A percentile compares a stretch with the other conserved stretches of the same genome.
These are phyloP conservation scores for Holothuria scabra DNA, from an alignment of 53 echinoderm and acorn worm genomes.

Conservation along the genomic window DNA sequence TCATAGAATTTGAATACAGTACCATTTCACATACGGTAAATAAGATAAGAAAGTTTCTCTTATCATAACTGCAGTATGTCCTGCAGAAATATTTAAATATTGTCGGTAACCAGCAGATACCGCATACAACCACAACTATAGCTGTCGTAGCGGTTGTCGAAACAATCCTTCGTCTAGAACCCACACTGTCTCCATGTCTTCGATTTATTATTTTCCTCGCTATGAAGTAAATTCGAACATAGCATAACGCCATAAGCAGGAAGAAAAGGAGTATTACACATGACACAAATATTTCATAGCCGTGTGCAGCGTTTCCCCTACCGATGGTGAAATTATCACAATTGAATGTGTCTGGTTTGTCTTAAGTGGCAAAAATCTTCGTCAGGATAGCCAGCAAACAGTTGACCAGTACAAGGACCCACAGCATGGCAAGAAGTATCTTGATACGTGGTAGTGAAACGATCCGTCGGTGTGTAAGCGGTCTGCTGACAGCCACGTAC, in stretches of 20 bases:
- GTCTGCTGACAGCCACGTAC: conserved; percentile 18
- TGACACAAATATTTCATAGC: conserved; percentile 35
- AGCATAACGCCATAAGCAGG: conserved; percentile 57
- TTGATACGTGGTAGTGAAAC: conserved; percentile 33
- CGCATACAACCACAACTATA: conserved; percentile 61
- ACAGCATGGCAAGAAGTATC: not conserved
- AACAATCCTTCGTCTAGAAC: not conserved
- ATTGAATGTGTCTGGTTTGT: not conserved
- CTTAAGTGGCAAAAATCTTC: conserved; percentile 6
- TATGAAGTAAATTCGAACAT: conserved; percentile 60
- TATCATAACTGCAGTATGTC: conserved; percentile 16
- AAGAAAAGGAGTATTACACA: conserved; percentile 59
- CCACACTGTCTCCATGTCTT: conserved; percentile 14
- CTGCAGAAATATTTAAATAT: conserved; percentile 64
- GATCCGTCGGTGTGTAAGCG: conserved; percentile 12
- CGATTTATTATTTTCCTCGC: conserved; percentile 34
- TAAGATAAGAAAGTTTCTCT: conserved; percentile 34
- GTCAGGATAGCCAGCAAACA: conserved; percentile 12
- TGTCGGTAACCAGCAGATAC: conserved; percentile 67
- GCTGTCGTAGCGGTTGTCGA: conserved; percentile 73
- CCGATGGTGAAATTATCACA: conserved; percentile 3
- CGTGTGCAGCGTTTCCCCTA: not conserved
- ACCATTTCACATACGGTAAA: conserved; percentile 63
- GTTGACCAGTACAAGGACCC: not conserved
- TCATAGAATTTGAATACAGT: conserved; percentile 60